These are phyloP conservation scores for Anseranas semipalmata DNA, from an alignment of 2,113 vertebrate species.

Conservation along the genomic window DNA sequence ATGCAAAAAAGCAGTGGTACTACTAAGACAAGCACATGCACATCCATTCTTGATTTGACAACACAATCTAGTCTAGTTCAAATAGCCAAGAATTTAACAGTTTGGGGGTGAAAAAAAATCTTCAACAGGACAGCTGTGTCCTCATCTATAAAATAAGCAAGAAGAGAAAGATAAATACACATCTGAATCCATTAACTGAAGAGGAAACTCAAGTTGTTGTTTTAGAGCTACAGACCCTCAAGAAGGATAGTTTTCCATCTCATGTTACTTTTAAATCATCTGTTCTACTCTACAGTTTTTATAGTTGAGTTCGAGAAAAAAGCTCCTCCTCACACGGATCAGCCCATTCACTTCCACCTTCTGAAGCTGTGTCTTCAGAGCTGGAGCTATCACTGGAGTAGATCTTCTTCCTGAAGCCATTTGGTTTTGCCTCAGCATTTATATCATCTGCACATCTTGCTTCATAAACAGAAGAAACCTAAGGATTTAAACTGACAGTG, in stretches of 20 bases:
- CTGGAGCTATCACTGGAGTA: conserved; percentile 83
- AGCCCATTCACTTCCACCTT: conserved; percentile 80
- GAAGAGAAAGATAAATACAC: conserved; percentile 85
- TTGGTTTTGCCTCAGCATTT: conserved; percentile 71
- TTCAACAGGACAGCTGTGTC: conserved; percentile 78
- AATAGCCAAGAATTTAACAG: conserved; percentile 85
- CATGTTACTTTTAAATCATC: conserved; percentile 53
- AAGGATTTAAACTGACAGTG: conserved; percentile 65
- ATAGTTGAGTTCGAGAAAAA: conserved; percentile 84
- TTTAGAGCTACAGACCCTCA: conserved; percentile 82
- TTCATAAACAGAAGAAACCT: conserved; percentile 96
- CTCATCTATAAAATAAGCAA: conserved; percentile 84
- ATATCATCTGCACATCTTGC: conserved; percentile 81
- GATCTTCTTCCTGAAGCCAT: conserved; percentile 76
- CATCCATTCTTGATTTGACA: conserved; percentile 88
- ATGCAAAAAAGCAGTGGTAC: conserved; percentile 83
- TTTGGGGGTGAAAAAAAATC: conserved; percentile 37
- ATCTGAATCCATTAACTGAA: conserved; percentile 86
- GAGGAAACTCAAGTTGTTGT: conserved; percentile 84
- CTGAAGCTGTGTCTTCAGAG: conserved; percentile 82
- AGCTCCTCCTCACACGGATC: conserved; percentile 79
- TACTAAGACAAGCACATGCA: conserved; percentile 91
- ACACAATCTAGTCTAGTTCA: conserved; percentile 89
- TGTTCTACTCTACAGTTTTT: conserved; percentile 74
- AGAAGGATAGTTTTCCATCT: conserved; percentile 74